phyloP scores from a whole-genome alignment of 2,797 vertebrate species.

The Chrosomus eos region DNA sequence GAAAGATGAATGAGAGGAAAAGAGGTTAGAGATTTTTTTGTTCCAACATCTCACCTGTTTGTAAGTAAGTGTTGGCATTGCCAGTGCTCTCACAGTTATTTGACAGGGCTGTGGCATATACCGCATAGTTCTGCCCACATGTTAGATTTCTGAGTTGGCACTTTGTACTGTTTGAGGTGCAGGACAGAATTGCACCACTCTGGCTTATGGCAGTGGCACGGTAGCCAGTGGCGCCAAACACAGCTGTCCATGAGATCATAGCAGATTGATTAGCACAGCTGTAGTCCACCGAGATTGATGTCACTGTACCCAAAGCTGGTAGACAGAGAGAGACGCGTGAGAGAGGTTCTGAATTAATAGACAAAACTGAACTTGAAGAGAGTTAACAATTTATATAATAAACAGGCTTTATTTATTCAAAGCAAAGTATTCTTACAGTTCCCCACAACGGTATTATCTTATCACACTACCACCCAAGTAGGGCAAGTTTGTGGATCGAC shows the following conservation, averaged over 20 bases:
- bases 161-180: conserved; percentile 61
- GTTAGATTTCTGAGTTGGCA: conserved; percentile 67
- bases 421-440: background rate
- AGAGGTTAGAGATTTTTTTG: background rate
- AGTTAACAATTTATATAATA: background rate
- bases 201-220: conserved; percentile 56
- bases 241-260: conserved; percentile 67
- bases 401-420: background rate
- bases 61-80: conserved; percentile 60
- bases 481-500: background rate
- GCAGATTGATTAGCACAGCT: conserved; percentile 64
- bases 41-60: conserved; percentile 64
- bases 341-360: background rate
- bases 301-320: conserved; percentile 74
- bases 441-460: background rate
- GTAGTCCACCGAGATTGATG: conserved; percentile 69
- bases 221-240: conserved; percentile 73
- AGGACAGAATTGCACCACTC: conserved; percentile 60
- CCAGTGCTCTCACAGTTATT: conserved; percentile 69
- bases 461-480: background rate
- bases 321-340: background rate
- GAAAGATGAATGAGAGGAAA: background rate
- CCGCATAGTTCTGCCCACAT: conserved; percentile 71
- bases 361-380: background rate
- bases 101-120: conserved; percentile 69